Evolutionary conservation across 2,888 invertebrate genomes (phyloP).

Genomic region (Polydrusus pterygomalis): DNA sequence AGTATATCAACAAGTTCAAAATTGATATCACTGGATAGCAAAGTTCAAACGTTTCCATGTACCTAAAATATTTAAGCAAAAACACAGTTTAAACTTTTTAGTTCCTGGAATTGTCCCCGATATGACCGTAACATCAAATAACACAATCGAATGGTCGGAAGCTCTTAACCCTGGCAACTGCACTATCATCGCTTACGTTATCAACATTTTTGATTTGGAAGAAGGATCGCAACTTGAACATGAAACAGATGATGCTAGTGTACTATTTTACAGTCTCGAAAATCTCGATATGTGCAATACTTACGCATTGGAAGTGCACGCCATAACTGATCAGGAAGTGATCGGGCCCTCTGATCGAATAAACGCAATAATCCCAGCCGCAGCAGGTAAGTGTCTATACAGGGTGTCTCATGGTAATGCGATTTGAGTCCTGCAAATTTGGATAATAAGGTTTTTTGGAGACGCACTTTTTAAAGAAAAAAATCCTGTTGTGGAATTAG

Average conservation of each 20-base stretch:
- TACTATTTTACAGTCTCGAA: neutral
- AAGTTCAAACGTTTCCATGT: too few species aligned
- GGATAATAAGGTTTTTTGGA: too few species aligned
- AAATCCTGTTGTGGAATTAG: too few species aligned
- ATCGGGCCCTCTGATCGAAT: conserved; percentile 34
- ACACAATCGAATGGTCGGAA: conserved; percentile 25
- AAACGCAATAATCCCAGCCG: conserved; percentile 8
- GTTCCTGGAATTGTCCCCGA: conserved; percentile 31
- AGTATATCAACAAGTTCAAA: too few species aligned
- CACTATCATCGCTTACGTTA: conserved; percentile 29
- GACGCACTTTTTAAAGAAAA: too few species aligned
- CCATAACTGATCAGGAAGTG: conserved; percentile 32
- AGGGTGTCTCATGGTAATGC: too few species aligned
- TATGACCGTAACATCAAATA: conserved; percentile 13
- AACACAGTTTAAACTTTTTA: neutral
- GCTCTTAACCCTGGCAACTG: conserved; percentile 31
- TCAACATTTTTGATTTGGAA: conserved; percentile 29
- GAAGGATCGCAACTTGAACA: conserved; percentile 18
- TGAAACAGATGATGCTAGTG: neutral
- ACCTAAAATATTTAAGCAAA: too few species aligned
- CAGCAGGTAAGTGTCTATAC: conserved; percentile 24
- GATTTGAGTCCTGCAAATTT: too few species aligned
- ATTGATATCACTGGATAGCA: too few species aligned
- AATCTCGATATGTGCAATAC: conserved; percentile 37
- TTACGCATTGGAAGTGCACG: conserved; percentile 44